A percentile compares a stretch with the other conserved stretches of the same genome.
Evolutionary conservation across 2,113 vertebrate species (phyloP).

Genomic region (Tylochromis polylepis): DNA sequence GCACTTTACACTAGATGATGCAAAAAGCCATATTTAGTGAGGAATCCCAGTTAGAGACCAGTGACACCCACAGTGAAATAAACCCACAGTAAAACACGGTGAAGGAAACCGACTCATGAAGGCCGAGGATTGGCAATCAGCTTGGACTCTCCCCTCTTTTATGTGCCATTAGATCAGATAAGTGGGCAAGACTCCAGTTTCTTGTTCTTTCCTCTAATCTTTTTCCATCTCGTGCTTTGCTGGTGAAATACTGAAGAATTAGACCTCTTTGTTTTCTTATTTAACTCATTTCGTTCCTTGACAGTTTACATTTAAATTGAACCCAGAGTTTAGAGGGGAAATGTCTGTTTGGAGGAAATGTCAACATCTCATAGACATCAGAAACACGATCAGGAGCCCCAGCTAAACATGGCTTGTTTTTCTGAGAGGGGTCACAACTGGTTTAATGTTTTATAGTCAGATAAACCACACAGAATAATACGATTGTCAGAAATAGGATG

Average conservation of each 20-base stretch:
- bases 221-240: background rate
- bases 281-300: background rate
- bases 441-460: background rate
- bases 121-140: background rate
- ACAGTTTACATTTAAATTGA: background rate
- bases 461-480: background rate
- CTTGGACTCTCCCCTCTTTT: background rate
- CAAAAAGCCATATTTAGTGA: background rate
- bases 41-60: background rate
- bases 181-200: background rate
- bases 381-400: background rate
- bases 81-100: background rate
- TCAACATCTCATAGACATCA: background rate
- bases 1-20: background rate
- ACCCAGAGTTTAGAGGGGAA: background rate
- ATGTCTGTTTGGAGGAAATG: background rate
- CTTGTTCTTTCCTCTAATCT: background rate
- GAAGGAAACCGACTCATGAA: fast-evolving
- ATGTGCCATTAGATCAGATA: background rate
- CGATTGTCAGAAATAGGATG: background rate
- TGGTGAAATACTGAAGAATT: background rate
- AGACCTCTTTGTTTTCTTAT: background rate
- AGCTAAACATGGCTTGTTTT: background rate
- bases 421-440: background rate
- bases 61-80: background rate